phyloP scores from a whole-genome alignment of 2,888 invertebrate genomes.

The Fabriciana adippe region DNA sequence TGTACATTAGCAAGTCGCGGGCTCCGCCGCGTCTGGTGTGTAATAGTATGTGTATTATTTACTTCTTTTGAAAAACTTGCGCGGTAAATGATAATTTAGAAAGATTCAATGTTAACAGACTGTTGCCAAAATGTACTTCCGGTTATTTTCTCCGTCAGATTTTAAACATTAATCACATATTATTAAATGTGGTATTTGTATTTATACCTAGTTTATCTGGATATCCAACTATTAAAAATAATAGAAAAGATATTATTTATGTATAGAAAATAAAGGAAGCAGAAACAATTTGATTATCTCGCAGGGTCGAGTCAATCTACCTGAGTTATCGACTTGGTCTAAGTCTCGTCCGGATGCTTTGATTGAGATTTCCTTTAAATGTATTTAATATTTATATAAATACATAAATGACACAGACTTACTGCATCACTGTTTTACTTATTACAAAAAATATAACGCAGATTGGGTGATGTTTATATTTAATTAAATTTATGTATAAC shows the following conservation, averaged over 20 bases:
- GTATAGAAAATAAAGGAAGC: too few species aligned
- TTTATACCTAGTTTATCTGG: conserved; percentile 6
- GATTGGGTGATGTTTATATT: not conserved
- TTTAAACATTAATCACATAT: too few species aligned
- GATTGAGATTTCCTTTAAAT: conserved; percentile 68
- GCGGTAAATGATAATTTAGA: conserved; percentile 59
- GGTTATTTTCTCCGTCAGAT: conserved; percentile 42
- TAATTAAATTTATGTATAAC: not conserved
- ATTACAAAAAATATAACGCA: not conserved
- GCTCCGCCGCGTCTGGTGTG: conserved; percentile 70
- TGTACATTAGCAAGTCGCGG: conserved; percentile 50
- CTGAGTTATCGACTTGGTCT: conserved; percentile 52
- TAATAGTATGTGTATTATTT: conserved; percentile 51
- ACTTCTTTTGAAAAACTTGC: conserved; percentile 52
- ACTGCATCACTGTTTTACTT: not conserved
- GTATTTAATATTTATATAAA: conserved; percentile 56
- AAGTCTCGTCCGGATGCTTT: conserved; percentile 60
- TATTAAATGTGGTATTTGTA: not conserved
- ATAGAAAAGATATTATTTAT: too few species aligned
- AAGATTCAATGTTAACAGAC: conserved; percentile 55
- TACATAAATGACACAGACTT: conserved; percentile 40
- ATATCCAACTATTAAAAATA: too few species aligned
- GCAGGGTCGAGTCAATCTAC: conserved; percentile 46
- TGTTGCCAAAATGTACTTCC: conserved; percentile 49
- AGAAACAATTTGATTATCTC: too few species aligned